These are phyloP conservation scores for Sebastolobus alascanus DNA, from an alignment of 2,797 vertebrate genomes.

Conservation along the genomic window DNA sequence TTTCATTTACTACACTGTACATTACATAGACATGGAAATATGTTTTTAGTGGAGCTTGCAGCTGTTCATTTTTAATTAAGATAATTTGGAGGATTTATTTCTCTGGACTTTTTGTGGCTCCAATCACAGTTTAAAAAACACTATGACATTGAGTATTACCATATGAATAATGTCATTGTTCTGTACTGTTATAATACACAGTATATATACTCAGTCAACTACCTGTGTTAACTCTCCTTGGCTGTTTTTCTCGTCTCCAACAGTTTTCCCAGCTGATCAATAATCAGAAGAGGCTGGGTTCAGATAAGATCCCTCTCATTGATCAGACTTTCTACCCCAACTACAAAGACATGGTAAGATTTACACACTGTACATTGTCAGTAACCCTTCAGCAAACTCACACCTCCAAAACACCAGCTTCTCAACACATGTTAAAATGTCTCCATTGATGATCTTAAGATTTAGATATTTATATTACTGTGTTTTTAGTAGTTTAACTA, in stretches of 20 bases:
- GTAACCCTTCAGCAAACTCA: slow-evolving; percentile 9
- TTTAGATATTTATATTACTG: not conserved
- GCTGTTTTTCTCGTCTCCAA: slow-evolving; percentile 34
- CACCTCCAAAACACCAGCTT: not conserved
- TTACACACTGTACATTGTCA: not conserved
- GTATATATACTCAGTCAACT: not conserved
- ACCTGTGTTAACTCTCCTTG: not conserved
- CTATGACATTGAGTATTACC: not conserved
- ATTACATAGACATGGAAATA: not conserved
- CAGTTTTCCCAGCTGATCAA: slow-evolving; percentile 97
- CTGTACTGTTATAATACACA: not conserved
- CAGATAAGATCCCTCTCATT: slow-evolving; percentile 96
- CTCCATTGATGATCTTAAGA: not conserved
- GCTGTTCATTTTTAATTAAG: not conserved
- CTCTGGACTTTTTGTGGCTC: not conserved
- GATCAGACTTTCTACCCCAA: slow-evolving; percentile 99
- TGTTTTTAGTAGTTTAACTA: not conserved
- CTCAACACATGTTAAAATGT: slow-evolving; percentile 1
- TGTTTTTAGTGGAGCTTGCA: slow-evolving; percentile 8
- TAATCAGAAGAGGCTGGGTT: slow-evolving; percentile 91
- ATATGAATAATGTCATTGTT: not conserved
- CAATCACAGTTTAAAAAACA: not conserved
- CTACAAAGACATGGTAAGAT: slow-evolving; percentile 98
- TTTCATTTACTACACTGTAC: not conserved
- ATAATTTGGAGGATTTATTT: not conserved